Evolutionary conservation across 2,888 invertebrate genomes (phyloP), one percentile per base, ranked within the genome.

Genomic region (Hemithea aestivaria): DNA sequence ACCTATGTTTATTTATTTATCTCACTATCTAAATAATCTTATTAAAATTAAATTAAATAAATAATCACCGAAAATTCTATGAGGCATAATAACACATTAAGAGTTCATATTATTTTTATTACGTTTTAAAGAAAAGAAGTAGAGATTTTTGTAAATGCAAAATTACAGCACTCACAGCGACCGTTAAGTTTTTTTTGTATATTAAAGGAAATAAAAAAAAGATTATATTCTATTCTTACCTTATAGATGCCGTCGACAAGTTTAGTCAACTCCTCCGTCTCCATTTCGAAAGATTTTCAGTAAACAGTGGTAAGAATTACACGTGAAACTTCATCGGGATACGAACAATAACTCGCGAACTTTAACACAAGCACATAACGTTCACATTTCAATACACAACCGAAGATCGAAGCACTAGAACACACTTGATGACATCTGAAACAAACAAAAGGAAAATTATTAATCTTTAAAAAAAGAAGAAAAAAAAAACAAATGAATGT

Each of bases 191-290:
- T n/a, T n/a, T n/a, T n/a, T n/a, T n/a, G n/a, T n/a, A n/a, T n/a
- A n/a, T n/a, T n/a, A n/a, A n/a, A n/a, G n/a, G n/a, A n/a, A n/a
- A n/a, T n/a, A n/a, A 26, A 9, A 20, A 11, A 12, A 30, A 25
- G 23, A 34, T 3, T 7, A 7, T 24, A 50, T 46, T 31, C 12
- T 25, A 27, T n/a, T 20, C 85, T 84, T 88, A 95, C 95, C 93
- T 95, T 95, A 82, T 95, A 96, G 71, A 95, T 95, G 66, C 94
- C 94, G 85, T 96, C 95, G 66, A 95, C 95, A 65, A 95, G 92
- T 88, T 94, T 95, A 71, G 94, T 95, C 62, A 95, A 92, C 88
- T 95, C 95, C 79, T 96, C 95, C 64, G 95, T 94, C 89, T 96
- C 95, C 93, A 94, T 88, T 60, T 64, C 63, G 76, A 76, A 59